A percentile compares a stretch with the other conserved stretches of the same genome.
Evolutionary conservation across 2,888 invertebrate genomes (phyloP).

Genomic region (Siphonodentalium dalli): DNA sequence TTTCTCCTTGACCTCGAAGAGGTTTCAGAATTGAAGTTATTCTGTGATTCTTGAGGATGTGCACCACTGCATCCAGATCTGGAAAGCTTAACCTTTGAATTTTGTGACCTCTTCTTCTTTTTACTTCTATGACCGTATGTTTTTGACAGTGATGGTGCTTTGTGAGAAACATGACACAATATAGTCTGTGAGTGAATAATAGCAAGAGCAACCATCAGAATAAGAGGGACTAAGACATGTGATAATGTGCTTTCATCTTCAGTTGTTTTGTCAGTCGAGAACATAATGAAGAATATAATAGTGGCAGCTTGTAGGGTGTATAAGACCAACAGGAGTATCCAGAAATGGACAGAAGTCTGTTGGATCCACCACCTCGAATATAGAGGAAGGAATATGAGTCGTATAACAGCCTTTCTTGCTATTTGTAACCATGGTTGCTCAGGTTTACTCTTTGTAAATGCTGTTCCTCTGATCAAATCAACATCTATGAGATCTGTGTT

Average conservation of each 20-base stretch:
- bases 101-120: no score
- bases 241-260: constrained; percentile 55
- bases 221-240: constrained; percentile 77
- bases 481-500: constrained; percentile 95
- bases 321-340: constrained; percentile 75
- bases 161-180: constrained; percentile 54
- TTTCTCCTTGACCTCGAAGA: no score
- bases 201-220: constrained; percentile 78
- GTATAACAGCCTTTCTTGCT: constrained; percentile 80
- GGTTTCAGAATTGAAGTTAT: no score
- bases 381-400: constrained; percentile 84
- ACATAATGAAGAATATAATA: constrained; percentile 49
- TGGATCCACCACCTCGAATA: constrained; percentile 78
- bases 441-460: constrained; percentile 94
- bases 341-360: constrained; percentile 83
- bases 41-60: no score
- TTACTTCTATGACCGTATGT: no score
- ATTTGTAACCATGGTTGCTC: constrained; percentile 88
- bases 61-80: no score
- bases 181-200: constrained; percentile 83
- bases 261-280: constrained; percentile 44
- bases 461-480: constrained; percentile 93
- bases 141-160: no score
- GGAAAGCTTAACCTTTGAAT: no score
- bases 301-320: constrained; percentile 80